Evolutionary conservation across 2,888 invertebrate genomes (phyloP).

Genomic region (Sericinus montela): DNA sequence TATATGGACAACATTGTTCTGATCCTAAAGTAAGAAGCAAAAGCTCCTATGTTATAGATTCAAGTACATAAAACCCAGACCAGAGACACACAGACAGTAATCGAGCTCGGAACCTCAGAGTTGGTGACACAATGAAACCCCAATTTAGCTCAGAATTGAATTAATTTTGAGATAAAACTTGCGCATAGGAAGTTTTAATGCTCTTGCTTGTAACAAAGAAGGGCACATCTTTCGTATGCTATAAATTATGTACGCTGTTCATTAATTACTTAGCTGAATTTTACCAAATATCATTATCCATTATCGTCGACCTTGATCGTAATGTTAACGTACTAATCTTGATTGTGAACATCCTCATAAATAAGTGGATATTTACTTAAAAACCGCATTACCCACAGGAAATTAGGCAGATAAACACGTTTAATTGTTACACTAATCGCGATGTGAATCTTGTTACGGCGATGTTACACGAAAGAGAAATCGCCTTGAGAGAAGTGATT

Average conservation of each 20-base stretch:
- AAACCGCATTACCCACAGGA: conserved; percentile 37
- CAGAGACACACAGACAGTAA: too few species aligned
- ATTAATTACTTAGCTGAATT: not conserved
- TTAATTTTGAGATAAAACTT: too few species aligned
- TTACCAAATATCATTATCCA: conserved; percentile 15
- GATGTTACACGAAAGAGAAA: conserved; percentile 49
- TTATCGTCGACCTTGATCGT: conserved; percentile 13
- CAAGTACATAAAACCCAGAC: too few species aligned
- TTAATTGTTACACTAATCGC: conserved; percentile 55
- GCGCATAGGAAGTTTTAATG: too few species aligned
- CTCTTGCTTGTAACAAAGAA: too few species aligned
- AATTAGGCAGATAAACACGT: conserved; percentile 52
- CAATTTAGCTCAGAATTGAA: too few species aligned
- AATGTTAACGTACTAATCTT: conserved; percentile 1
- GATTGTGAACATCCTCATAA: conserved; percentile 14
- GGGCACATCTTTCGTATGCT: too few species aligned
- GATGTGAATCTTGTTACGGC: conserved; percentile 43
- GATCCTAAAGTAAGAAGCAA: too few species aligned
- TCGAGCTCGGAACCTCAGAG: too few species aligned
- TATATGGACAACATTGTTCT: too few species aligned
- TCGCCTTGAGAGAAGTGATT: conserved; percentile 66
- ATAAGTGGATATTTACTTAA: conserved; percentile 27
- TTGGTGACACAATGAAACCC: too few species aligned
- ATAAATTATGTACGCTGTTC: not conserved
- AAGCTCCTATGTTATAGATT: too few species aligned